Base-by-base conservation (phyloP, 2,113 vertebrate genomes). In the Aspidoscelis tigris region DNA sequence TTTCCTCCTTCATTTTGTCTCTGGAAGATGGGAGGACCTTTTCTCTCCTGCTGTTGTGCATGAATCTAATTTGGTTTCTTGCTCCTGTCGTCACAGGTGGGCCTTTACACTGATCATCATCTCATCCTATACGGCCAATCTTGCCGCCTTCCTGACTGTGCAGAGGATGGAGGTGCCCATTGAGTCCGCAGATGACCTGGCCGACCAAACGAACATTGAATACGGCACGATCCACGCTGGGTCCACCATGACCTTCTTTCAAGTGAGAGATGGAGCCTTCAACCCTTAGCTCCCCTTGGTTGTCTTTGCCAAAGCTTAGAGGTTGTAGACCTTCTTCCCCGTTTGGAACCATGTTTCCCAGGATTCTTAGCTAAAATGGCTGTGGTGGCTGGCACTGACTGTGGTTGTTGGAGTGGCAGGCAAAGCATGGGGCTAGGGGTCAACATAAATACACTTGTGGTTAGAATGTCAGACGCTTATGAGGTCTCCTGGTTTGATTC, bases 211-310 rank as follows among this genome's bases (percentile, higher is more conserved):
- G 92, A 99, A 99, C 94, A 99, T 99, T 24, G 98, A 98, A 92
- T 99, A 98, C 0, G 98, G 98, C 50, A 98, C 98, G 84, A 98
- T 99, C 90, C 98, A 98, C 3, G 98, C 97, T 0, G 98, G 98
- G 2, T 98, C 97, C 92, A 99, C 98, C 83, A 99, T 99, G 98
- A 98, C 98, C 94, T 99, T 99, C 97, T 99, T 99, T 91, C 98
- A 98, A 97, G 98, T 98, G 82, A 80, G 90, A 41, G 20, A 41
- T 0, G 1, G 39, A 1, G 8, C 39, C n/a, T 2, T 8, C 61
- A 21, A 2, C 68, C 44, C 1, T 2, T n/a, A 41, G 2, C 21
- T 55, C 43, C n/a, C 4, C 6, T 1, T 18, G n/a, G 20, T 2
- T 14, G 47, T 43, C 68, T 39, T 53, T 53, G 1, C 2, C 70